These are phyloP conservation scores for Manis javanica DNA, from an alignment of 2,797 vertebrate genomes.

Conservation along the genomic window DNA sequence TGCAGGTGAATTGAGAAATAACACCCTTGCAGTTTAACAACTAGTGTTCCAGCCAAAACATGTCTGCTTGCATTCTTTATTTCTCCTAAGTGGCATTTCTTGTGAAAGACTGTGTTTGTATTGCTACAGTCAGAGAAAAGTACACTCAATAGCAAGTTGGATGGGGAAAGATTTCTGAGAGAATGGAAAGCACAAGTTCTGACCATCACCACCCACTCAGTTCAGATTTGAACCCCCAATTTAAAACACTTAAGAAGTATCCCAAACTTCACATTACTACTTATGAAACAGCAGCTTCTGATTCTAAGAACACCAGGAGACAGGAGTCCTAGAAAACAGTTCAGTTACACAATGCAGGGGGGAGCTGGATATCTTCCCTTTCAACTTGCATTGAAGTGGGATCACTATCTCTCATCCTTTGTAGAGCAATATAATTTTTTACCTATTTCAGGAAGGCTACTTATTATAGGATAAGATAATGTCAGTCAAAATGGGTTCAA, in stretches of 20 bases:
- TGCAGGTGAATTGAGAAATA: slow-evolving; percentile 73
- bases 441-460: not conserved
- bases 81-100: slow-evolving; percentile 84
- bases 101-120: slow-evolving; percentile 85
- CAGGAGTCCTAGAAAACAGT: not conserved
- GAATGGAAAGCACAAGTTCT: slow-evolving; percentile 64
- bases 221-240: slow-evolving; percentile 72
- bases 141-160: not conserved
- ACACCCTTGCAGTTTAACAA: slow-evolving; percentile 80
- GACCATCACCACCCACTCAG: slow-evolving; percentile 65
- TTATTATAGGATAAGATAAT: slow-evolving; percentile 11
- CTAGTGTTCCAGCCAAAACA: slow-evolving; percentile 81
- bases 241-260: slow-evolving; percentile 70
- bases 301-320: slow-evolving; percentile 30
- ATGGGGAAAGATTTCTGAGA: slow-evolving; percentile 59
- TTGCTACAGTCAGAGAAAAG: slow-evolving; percentile 77
- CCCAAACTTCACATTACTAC: slow-evolving; percentile 64
- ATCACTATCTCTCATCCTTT: not conserved
- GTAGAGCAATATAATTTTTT: not conserved
- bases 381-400: not conserved
- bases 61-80: slow-evolving; percentile 84
- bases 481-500: not conserved
- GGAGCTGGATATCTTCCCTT: slow-evolving; percentile 57
- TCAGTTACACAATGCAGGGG: not conserved
- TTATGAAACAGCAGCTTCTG: not conserved